Conservation (phyloP, 2,797 vertebrate species). For the Synanceia verrucosa region DNA sequence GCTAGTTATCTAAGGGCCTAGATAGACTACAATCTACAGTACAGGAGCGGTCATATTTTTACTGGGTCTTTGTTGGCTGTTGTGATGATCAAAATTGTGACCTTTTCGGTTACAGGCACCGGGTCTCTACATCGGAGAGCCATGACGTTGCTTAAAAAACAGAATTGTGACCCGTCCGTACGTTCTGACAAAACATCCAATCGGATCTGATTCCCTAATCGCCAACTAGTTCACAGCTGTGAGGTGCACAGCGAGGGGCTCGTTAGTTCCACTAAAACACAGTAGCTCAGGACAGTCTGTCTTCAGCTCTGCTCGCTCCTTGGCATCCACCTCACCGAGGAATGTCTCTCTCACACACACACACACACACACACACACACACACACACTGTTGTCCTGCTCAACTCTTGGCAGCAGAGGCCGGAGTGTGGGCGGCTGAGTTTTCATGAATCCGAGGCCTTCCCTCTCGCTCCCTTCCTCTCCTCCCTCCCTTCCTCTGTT, state of each 20-base stretch:
- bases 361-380: conserved; percentile 15
- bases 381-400: conserved; percentile 56
- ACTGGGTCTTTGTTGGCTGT: not conserved
- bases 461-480: conserved; percentile 44
- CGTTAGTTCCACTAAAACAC: conserved; percentile 66
- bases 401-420: conserved; percentile 70
- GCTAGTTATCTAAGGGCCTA: not conserved
- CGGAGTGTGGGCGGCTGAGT: conserved; percentile 77
- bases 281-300: conserved; percentile 71
- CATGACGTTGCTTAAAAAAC: conserved; percentile 18
- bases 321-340: conserved; percentile 73
- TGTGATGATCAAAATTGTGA: conserved; percentile 24
- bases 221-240: conserved; percentile 64
- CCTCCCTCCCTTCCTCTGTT: conserved; percentile 37
- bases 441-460: conserved; percentile 76
- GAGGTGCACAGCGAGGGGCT: conserved; percentile 53
- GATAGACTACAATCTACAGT: not conserved
- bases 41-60: conserved; percentile 6
- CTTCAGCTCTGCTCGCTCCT: conserved; percentile 60
- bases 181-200: conserved; percentile 51
- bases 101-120: conserved; percentile 42
- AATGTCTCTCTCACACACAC: conserved; percentile 61
- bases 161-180: conserved; percentile 10
- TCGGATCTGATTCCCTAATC: conserved; percentile 55
- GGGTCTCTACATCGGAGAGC: conserved; percentile 9